phyloP scores from a whole-genome alignment of 1,140 invertebrate species.

The Thaumatotibia leucotreta region DNA sequence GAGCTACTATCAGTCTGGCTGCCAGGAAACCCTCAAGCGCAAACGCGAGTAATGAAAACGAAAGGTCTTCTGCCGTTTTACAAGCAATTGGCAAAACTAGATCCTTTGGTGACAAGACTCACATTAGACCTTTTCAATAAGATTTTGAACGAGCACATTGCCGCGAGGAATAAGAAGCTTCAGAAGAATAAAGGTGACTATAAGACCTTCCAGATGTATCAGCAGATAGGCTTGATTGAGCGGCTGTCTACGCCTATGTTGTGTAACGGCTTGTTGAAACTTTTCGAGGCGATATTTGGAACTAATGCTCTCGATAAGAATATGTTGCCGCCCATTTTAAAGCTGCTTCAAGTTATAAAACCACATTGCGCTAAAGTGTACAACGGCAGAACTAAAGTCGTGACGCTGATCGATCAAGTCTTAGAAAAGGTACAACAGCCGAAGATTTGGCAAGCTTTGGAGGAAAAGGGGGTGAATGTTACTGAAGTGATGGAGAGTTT shows the following conservation, averaged over 20 bases:
- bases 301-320: constrained; percentile 26
- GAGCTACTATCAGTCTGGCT: constrained; percentile 51
- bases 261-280: constrained; percentile 52
- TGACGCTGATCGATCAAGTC: constrained; percentile 29
- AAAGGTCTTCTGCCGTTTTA: constrained; percentile 59
- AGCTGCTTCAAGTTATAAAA: constrained; percentile 42
- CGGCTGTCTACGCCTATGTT: constrained; percentile 39
- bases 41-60: constrained; percentile 53
- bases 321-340: constrained; percentile 31
- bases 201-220: constrained; percentile 37
- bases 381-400: constrained; percentile 30
- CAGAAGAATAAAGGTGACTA: constrained; percentile 29
- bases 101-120: constrained; percentile 30
- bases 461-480: constrained; percentile 25
- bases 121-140: constrained; percentile 53
- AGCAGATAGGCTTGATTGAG: constrained; percentile 53
- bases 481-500: constrained; percentile 23
- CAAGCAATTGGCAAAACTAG: constrained; percentile 47
- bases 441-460: constrained; percentile 21
- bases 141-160: constrained; percentile 51
- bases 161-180: constrained; percentile 24
- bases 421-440: constrained; percentile 28
- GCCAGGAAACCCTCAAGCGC: constrained; percentile 48
- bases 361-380: constrained; percentile 44
- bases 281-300: constrained; percentile 35